Evolutionary conservation across 2,113 vertebrate species (phyloP).

Genomic region (Xenus cinereus): DNA sequence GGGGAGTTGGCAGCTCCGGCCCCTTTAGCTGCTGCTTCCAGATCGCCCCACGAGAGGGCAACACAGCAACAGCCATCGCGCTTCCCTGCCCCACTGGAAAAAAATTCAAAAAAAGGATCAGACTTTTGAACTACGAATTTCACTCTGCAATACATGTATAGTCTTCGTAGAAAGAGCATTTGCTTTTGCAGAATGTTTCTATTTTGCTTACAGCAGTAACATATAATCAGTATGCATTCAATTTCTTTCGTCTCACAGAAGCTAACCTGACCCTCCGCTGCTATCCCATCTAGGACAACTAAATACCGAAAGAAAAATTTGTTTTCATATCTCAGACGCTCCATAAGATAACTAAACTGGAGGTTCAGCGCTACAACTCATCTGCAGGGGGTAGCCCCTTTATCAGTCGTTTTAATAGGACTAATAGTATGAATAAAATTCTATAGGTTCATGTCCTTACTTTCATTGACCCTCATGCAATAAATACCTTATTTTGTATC

Average conservation of each 20-base stretch:
- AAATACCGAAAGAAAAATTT: neutral
- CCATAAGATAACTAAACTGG: neutral
- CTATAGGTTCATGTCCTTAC: neutral
- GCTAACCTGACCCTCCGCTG: neutral
- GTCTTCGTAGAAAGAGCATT: neutral
- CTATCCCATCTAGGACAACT: neutral
- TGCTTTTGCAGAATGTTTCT: neutral
- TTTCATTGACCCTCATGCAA: neutral
- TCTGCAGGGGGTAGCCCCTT: neutral
- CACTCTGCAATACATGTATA: rapidly evolving
- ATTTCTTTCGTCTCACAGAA: neutral
- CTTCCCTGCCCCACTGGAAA: neutral
- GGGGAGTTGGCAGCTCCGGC: neutral
- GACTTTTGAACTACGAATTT: neutral
- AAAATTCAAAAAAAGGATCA: neutral
- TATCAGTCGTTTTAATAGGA: neutral
- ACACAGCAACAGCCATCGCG: neutral
- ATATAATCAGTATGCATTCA: neutral
- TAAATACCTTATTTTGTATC: neutral
- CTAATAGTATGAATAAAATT: neutral
- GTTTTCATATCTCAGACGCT: neutral
- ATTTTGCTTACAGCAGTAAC: neutral
- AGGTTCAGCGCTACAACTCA: neutral
- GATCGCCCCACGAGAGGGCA: slow-evolving; percentile 42
- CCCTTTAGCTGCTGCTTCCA: neutral